A percentile compares a stretch with the other conserved stretches of the same genome.
phyloP scores from a whole-genome alignment of 2,113 vertebrate species.

The Ibidorhyncha struthersii region DNA sequence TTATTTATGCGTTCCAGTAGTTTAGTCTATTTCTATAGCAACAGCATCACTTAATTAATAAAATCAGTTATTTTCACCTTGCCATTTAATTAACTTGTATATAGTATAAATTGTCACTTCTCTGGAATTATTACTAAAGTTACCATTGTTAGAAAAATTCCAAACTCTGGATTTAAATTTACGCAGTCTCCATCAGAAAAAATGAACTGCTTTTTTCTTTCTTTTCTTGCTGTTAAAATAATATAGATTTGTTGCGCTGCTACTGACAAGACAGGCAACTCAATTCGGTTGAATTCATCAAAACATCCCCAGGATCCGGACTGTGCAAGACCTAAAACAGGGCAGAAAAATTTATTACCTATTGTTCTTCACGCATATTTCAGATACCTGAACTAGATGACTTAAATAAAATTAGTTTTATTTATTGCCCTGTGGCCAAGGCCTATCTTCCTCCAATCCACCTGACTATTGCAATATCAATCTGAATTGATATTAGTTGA shows the following conservation, averaged over 20 bases:
- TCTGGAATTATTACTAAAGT: slow-evolving; percentile 13
- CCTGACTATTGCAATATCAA: not conserved
- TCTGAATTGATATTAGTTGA: not conserved
- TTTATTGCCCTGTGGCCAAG: not conserved
- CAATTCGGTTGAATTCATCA: slow-evolving; percentile 93
- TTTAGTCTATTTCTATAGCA: not conserved
- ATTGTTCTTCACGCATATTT: not conserved
- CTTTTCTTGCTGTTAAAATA: slow-evolving; percentile 88
- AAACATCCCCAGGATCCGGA: slow-evolving; percentile 94
- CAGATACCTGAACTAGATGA: not conserved
- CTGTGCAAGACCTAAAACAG: slow-evolving; percentile 85
- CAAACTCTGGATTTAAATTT: slow-evolving; percentile 90
- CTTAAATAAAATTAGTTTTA: not conserved
- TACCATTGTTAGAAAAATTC: slow-evolving; percentile 95
- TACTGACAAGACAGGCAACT: slow-evolving; percentile 90
- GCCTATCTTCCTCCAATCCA: not conserved
- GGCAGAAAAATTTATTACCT: not conserved
- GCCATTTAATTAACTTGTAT: not conserved
- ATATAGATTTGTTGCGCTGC: slow-evolving; percentile 92
- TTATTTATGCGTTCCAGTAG: not conserved
- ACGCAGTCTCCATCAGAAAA: slow-evolving; percentile 91
- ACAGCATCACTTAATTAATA: not conserved
- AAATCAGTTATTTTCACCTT: slow-evolving; percentile 9
- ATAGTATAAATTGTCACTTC: not conserved
- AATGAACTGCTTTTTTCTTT: slow-evolving; percentile 85